Evolutionary conservation across 1,140 invertebrate species (phyloP).

Genomic region (Neoseiulus cucumeris): DNA sequence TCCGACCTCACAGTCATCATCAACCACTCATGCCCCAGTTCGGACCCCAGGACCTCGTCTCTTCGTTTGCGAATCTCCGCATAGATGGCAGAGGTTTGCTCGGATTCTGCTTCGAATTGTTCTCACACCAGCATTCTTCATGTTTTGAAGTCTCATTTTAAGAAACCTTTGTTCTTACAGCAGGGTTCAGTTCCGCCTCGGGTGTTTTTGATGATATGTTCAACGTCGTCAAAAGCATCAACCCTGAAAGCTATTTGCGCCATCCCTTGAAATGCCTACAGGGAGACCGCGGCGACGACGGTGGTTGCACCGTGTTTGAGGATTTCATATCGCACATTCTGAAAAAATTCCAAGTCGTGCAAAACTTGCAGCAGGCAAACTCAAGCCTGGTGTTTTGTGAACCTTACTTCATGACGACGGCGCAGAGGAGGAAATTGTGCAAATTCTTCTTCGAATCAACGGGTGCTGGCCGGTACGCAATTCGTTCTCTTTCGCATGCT

Average conservation of each 20-base stretch:
- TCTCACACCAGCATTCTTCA: not conserved
- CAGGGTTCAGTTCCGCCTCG: not conserved
- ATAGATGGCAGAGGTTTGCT: not conserved
- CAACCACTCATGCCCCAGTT: not conserved
- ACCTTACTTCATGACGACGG: not conserved
- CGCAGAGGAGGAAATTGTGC: not conserved
- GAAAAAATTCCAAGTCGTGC: not conserved
- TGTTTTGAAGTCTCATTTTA: too few relatives aligned
- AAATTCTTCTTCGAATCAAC: constrained; percentile 4
- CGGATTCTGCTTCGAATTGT: not conserved
- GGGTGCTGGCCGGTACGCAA: not conserved
- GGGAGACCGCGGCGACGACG: not conserved
- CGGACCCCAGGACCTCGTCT: not conserved
- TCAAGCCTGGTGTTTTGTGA: constrained; percentile 7
- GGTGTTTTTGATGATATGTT: constrained; percentile 4
- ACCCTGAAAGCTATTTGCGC: constrained; percentile 3
- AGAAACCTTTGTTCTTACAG: not conserved
- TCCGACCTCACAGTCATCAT: not conserved
- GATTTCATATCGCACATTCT: constrained; percentile 6
- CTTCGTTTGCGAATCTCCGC: not conserved
- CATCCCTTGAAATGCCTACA: constrained; percentile 4
- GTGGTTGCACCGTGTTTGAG: constrained; percentile 1
- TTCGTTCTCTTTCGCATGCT: not conserved
- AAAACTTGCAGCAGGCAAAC: not conserved
- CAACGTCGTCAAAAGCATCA: constrained; percentile 2